Percentiles rank a stretch among this genome's conserved stretches.
Evolutionary conservation across 2,797 vertebrate genomes (phyloP).

Genomic region (Ctenopoma kingsleyae): DNA sequence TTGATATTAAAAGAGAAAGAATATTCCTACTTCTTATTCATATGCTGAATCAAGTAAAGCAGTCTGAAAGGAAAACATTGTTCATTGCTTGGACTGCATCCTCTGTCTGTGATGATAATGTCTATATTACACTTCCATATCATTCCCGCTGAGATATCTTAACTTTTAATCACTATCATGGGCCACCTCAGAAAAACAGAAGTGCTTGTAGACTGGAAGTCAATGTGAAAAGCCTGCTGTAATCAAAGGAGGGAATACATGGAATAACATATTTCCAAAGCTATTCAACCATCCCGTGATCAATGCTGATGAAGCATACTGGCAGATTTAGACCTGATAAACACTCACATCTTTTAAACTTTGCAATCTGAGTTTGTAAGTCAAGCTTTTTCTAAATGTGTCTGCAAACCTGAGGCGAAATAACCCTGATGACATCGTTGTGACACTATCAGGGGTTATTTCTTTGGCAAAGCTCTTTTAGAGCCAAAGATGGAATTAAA

Average conservation of each 20-base stretch:
- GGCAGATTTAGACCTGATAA: background rate
- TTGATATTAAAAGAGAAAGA: background rate
- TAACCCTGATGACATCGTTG: background rate
- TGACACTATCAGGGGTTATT: background rate
- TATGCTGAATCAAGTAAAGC: slow-evolving; percentile 8
- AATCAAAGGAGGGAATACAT: background rate
- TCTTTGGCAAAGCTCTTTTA: background rate
- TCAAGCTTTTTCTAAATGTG: background rate
- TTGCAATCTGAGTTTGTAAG: background rate
- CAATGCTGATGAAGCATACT: background rate
- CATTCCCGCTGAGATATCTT: background rate
- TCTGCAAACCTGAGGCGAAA: background rate
- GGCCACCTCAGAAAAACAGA: background rate
- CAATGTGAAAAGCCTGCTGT: background rate
- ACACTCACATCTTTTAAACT: background rate
- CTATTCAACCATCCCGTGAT: too few relatives aligned
- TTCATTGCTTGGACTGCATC: background rate
- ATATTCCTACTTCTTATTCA: background rate
- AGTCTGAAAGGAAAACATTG: background rate
- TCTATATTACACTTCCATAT: background rate
- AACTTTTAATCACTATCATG: background rate
- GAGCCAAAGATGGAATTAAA: background rate
- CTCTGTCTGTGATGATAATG: background rate
- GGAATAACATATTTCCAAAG: background rate
- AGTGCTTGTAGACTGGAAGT: background rate